A percentile compares a stretch with the other conserved stretches of the same genome.
phyloP scores from a whole-genome alignment of 2,113 vertebrate species.

The Pandion haliaetus region DNA sequence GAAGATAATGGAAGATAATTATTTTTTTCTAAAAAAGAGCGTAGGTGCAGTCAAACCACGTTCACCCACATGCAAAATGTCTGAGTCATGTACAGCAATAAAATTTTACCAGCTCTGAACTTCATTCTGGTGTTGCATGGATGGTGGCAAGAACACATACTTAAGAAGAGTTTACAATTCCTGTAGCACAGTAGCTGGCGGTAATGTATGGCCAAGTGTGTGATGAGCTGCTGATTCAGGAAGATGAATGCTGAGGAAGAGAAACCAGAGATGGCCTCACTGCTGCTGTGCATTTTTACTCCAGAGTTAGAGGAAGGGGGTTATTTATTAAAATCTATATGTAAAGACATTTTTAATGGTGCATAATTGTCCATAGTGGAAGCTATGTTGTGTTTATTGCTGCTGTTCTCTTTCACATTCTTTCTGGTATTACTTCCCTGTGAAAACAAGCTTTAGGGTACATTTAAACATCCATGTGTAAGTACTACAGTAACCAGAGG shows the following conservation, averaged over 20 bases:
- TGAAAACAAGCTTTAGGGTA: background rate
- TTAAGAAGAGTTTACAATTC: background rate
- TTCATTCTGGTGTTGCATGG: background rate
- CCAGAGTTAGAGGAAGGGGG: background rate
- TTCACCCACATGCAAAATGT: background rate
- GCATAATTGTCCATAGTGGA: background rate
- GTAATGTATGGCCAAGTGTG: background rate
- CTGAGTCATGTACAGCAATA: background rate
- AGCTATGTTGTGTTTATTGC: background rate
- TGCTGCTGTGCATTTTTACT: background rate
- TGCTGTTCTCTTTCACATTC: background rate
- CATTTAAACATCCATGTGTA: background rate
- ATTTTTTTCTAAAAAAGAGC: too few relatives aligned
- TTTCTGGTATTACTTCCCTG: background rate
- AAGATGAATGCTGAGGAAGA: background rate
- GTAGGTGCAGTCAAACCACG: fast-evolving
- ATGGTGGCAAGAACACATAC: background rate
- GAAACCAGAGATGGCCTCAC: background rate
- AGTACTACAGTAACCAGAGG: background rate
- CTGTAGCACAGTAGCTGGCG: background rate
- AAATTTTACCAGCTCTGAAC: background rate
- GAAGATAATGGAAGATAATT: too few relatives aligned
- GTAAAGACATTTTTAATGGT: background rate
- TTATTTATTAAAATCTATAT: background rate
- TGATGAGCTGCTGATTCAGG: background rate